These are phyloP conservation scores for Prunella himalayana DNA, from an alignment of 2,113 vertebrate species.

Conservation along the genomic window DNA sequence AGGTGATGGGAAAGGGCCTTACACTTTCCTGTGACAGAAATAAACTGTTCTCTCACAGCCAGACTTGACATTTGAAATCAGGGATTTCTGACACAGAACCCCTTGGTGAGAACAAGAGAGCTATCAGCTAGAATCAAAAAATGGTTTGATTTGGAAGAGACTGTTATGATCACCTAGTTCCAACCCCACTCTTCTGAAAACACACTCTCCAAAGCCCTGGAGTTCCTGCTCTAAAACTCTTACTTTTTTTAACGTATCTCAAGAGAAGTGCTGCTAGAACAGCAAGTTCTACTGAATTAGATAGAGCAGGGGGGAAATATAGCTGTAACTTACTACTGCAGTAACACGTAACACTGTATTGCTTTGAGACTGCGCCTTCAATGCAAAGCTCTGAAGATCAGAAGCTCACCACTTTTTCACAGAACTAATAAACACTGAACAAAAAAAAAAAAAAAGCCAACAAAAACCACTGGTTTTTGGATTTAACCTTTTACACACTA, in stretches of 20 bases:
- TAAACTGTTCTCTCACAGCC: background rate
- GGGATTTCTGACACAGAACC: background rate
- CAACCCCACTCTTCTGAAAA: background rate
- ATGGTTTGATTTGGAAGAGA: background rate
- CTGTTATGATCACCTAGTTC: background rate
- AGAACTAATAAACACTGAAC: background rate
- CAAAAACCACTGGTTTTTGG: background rate
- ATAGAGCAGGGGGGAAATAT: background rate
- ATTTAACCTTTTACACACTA: background rate
- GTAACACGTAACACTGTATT: background rate
- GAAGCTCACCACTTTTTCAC: background rate
- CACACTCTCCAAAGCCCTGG: background rate
- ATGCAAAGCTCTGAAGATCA: background rate
- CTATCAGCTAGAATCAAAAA: background rate
- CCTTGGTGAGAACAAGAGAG: background rate
- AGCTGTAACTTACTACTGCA: background rate
- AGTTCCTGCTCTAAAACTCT: background rate
- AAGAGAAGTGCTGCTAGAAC: background rate
- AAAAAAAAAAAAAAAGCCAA: accelerated
- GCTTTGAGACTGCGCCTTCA: background rate
- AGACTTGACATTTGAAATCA: background rate
- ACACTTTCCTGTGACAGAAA: background rate
- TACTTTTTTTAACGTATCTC: background rate
- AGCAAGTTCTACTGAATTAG: background rate
- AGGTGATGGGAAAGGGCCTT: background rate